A percentile compares a stretch with the other conserved stretches of the same genome.
Evolutionary conservation across 2,113 vertebrate species (phyloP).

Genomic region (Phycodurus eques): DNA sequence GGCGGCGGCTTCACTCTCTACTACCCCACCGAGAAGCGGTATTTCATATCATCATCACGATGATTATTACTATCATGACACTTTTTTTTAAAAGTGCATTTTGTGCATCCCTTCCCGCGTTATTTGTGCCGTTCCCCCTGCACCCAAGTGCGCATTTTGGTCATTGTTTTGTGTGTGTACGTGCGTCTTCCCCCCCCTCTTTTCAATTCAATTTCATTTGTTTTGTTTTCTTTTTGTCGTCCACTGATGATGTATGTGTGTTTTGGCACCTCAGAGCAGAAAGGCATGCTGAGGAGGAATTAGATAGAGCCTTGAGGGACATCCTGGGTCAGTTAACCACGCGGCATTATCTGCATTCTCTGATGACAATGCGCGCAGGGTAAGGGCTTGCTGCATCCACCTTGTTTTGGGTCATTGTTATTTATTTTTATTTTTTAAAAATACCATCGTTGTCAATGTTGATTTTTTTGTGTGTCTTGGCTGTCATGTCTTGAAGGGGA

Average conservation of each 20-base stretch:
- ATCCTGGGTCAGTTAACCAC: constrained; percentile 90
- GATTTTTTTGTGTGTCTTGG: constrained; percentile 24
- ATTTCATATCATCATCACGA: constrained; percentile 25
- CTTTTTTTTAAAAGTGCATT: constrained; percentile 32
- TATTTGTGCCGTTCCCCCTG: constrained; percentile 56
- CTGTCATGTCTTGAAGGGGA: constrained; percentile 25
- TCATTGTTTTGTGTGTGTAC: neutral
- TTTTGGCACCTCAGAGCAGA: constrained; percentile 80
- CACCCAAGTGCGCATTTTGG: neutral
- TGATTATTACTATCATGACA: neutral
- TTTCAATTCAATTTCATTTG: constrained; percentile 44
- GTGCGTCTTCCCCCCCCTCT: neutral
- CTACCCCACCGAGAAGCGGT: constrained; percentile 88
- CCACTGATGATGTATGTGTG: constrained; percentile 74
- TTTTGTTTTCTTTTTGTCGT: constrained; percentile 27
- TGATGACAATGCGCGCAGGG: constrained; percentile 89
- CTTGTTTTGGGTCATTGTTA: constrained; percentile 1
- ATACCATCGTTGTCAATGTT: neutral
- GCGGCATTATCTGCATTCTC: constrained; percentile 90
- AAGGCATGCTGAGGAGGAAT: constrained; percentile 87
- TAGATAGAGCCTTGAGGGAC: constrained; percentile 94
- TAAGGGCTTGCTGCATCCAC: constrained; percentile 76
- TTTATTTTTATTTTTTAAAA: neutral
- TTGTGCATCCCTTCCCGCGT: constrained; percentile 53
- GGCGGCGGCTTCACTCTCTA: constrained; percentile 82